phyloP scores from a whole-genome alignment of 2,888 invertebrate genomes.

The Pterostichus madidus region DNA sequence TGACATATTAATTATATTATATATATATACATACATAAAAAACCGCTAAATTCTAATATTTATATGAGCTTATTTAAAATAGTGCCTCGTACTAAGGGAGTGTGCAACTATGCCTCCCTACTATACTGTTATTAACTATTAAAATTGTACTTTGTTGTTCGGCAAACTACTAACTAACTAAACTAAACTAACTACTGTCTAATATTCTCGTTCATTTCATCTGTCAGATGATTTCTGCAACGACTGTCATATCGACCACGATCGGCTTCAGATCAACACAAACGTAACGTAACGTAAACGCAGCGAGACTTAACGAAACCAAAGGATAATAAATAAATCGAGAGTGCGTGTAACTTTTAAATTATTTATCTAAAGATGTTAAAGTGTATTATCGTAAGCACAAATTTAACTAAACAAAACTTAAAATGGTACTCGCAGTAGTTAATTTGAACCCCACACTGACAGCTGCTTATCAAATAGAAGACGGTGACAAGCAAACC shows the following conservation, averaged over 20 bases:
- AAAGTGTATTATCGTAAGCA: conserved; percentile 59
- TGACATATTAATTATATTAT: conserved; percentile 61
- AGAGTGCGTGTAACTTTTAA: conserved; percentile 60
- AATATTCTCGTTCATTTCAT: conserved; percentile 46
- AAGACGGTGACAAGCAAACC: conserved; percentile 59
- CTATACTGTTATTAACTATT: conserved; percentile 65
- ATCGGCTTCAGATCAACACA: conserved; percentile 35
- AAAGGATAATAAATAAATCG: conserved; percentile 56
- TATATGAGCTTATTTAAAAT: conserved; percentile 84
- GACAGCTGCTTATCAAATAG: conserved; percentile 50
- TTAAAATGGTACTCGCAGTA: conserved; percentile 59
- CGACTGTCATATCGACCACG: conserved; percentile 48
- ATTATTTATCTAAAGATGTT: conserved; percentile 59
- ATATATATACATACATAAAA: conserved; percentile 66
- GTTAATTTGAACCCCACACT: conserved; percentile 53
- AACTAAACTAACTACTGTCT: conserved; percentile 47
- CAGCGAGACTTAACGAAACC: conserved; percentile 51
- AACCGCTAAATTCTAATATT: conserved; percentile 75
- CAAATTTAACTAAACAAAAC: conserved; percentile 62
- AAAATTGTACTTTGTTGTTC: conserved; percentile 58
- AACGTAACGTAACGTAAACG: conserved; percentile 43
- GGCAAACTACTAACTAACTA: conserved; percentile 50
- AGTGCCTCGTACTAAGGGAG: conserved; percentile 81
- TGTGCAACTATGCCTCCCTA: conserved; percentile 63
- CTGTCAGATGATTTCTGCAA: conserved; percentile 45